These are phyloP conservation scores for Eulithis prunata DNA, from an alignment of 2,888 invertebrate species.

Conservation along the genomic window DNA sequence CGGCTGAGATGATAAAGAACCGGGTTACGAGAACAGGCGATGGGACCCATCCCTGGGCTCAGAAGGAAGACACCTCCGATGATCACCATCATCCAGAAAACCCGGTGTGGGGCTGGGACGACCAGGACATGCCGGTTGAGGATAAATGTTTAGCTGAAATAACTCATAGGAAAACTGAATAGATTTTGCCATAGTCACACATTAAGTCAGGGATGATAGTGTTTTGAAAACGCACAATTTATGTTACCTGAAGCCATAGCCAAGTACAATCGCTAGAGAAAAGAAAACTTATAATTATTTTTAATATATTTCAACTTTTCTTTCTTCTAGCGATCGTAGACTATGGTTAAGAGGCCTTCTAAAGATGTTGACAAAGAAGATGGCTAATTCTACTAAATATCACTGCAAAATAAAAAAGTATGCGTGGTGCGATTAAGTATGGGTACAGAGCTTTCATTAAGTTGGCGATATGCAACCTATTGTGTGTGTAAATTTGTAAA, in stretches of 20 bases:
- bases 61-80: constrained; percentile 59
- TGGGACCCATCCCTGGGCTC: constrained; percentile 80
- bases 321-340: too few relatives aligned
- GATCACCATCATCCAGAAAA: constrained; percentile 81
- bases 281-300: too few relatives aligned
- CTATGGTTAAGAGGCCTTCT: not conserved
- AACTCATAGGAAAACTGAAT: constrained; percentile 63
- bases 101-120: constrained; percentile 93
- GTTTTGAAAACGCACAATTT: not conserved
- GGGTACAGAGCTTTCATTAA: too few relatives aligned
- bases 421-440: too few relatives aligned
- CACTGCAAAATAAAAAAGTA: too few relatives aligned
- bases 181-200: constrained; percentile 30
- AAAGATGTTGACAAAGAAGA: not conserved
- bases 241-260: not conserved
- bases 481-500: too few relatives aligned
- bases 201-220: not conserved
- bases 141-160: constrained; percentile 85
- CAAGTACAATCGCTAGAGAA: too few relatives aligned
- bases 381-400: not conserved
- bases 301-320: too few relatives aligned
- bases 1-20: constrained; percentile 87
- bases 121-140: constrained; percentile 88
- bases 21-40: constrained; percentile 90
- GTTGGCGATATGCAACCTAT: too few relatives aligned